These are phyloP conservation scores for Cuniculus paca DNA, from an alignment of 2,797 vertebrate species.

Conservation along the genomic window DNA sequence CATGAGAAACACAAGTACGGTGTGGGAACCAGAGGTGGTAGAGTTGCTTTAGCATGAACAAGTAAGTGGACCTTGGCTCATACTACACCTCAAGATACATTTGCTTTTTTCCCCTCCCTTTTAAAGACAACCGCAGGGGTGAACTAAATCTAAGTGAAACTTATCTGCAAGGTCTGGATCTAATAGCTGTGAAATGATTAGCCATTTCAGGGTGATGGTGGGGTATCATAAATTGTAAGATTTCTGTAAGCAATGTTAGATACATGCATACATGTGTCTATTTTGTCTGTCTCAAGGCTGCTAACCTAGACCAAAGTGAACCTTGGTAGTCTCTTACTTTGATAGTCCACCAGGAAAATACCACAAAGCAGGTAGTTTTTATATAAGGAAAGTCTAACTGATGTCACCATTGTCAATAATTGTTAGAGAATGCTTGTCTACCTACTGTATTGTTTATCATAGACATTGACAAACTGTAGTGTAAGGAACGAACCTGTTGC, in stretches of 20 bases:
- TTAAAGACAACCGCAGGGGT: neutral
- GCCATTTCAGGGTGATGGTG: neutral
- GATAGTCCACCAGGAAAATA: neutral
- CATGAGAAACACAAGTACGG: too few relatives aligned
- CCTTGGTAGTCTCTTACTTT: neutral
- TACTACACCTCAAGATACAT: neutral
- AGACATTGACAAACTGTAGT: neutral
- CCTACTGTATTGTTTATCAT: neutral
- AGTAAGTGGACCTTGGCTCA: neutral
- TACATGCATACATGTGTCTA: neutral
- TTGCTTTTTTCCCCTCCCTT: neutral
- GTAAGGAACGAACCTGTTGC: neutral
- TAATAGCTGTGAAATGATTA: neutral
- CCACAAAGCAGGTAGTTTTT: neutral
- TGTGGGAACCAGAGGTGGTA: too few relatives aligned
- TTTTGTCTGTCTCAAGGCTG: constrained; percentile 24
- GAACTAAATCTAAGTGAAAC: constrained; percentile 3
- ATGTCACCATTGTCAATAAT: neutral
- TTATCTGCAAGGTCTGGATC: neutral
- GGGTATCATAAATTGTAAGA: neutral
- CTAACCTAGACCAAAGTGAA: neutral
- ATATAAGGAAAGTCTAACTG: neutral
- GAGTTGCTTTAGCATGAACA: too few relatives aligned
- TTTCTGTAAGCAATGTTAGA: neutral
- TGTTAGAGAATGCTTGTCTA: neutral